Base-by-base conservation (phyloP, 2,888 invertebrate species). In the Sisyra nigra region DNA sequence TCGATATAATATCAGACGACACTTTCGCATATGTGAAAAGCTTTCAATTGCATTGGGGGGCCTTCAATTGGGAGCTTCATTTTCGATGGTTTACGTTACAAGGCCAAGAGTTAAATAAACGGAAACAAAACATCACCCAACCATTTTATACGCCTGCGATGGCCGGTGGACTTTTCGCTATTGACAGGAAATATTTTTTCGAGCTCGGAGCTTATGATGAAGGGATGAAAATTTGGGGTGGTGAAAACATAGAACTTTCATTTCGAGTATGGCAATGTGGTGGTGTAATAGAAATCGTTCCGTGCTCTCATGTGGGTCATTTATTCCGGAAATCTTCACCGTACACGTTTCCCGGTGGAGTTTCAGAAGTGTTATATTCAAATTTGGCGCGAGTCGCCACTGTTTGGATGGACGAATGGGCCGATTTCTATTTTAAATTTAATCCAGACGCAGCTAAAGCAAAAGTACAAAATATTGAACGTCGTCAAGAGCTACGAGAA, bases 351-450 rank as follows among this genome's bases (percentile, higher is more conserved):
- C 86, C 87, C 0, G 94, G 94, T 1, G 96, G 93, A 0, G 84
- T 91, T 4, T 74, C 76, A 1, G 80, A 85, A 50, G 81, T 89
- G n/a, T 68, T 97, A 1, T 84, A 87, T 51, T 74, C 82, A 0
- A 98, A 98, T 65, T 68, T 94, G 30, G 92, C 91, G 0, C 68
- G 98, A 45, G 93, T 92, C 0, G 94, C 94, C 1, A 70, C 85
- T 2, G 96, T 96, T 0, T 98, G 97, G 97, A 87, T 98, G 86
- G 97, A 97, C 57, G 86, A 96, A 44, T 96, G 94, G 85, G 82
- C 86, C 9, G 80, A 86, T 48, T 92, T 93, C 61, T 88, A 80
- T 56, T 88, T 89, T 59, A 85, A 84, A 57, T 84, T 88, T 52
- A 89, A 87, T 56, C 78, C 72, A 50, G 72, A 79, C 32, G 75